Conservation (phyloP, 23 tunicate genomes). For the Styela clava region DNA sequence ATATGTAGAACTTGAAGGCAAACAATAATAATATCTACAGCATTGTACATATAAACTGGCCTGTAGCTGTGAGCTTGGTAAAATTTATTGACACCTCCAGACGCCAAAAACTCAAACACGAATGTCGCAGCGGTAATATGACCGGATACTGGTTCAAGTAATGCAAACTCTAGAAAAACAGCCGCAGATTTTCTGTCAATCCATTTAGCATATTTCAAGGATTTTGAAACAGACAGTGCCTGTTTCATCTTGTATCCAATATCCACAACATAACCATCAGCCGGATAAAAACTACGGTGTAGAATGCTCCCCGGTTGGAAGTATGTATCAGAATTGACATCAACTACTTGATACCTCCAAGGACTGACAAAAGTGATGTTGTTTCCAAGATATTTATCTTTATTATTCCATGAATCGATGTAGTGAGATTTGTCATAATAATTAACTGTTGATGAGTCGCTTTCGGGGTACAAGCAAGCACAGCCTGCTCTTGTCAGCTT, state of each 20-base stretch:
- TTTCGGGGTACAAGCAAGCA: not conserved
- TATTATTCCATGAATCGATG: slow-evolving; percentile 31
- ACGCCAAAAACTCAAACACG: slow-evolving; percentile 41
- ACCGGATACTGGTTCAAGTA: slow-evolving; percentile 21
- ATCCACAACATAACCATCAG: slow-evolving; percentile 67
- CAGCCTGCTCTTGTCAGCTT: not conserved
- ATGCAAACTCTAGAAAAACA: slow-evolving; percentile 43
- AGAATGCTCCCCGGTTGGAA: slow-evolving; percentile 36
- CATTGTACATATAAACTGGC: slow-evolving; percentile 45
- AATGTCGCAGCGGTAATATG: slow-evolving; percentile 33
- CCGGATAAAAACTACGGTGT: slow-evolving; percentile 37
- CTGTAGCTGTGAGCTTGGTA: slow-evolving; percentile 31
- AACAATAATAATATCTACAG: slow-evolving; percentile 27
- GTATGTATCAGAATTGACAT: not conserved
- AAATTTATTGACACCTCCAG: slow-evolving; percentile 39
- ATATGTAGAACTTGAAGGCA: slow-evolving; percentile 42
- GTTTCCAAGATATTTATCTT: no score
- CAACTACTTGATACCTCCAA: slow-evolving; percentile 27
- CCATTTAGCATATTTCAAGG: slow-evolving; percentile 52
- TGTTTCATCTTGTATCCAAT: slow-evolving; percentile 42
- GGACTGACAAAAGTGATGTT: slow-evolving; percentile 1
- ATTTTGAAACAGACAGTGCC: slow-evolving; percentile 13
- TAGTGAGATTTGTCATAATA: slow-evolving; percentile 39
- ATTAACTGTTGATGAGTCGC: not conserved
- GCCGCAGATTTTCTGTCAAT: slow-evolving; percentile 49